Percentiles rank a stretch among this genome's conserved stretches.
These are phyloP conservation scores for Stenopsyche tienmushanensis DNA, from an alignment of 1,140 invertebrate species.

Conservation along the genomic window DNA sequence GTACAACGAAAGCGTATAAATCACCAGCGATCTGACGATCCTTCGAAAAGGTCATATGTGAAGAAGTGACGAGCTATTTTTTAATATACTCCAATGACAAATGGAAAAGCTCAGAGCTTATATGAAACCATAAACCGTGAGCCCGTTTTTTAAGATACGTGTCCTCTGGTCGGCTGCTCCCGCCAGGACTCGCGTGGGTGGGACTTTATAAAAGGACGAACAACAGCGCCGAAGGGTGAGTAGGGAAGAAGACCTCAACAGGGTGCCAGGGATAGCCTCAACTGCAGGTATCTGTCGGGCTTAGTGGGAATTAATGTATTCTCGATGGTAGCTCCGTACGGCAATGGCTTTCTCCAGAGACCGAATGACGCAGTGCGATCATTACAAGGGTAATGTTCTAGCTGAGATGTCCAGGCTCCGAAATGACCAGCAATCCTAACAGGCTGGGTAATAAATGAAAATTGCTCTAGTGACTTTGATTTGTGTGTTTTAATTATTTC, in stretches of 20 bases:
- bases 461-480: neutral
- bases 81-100: too few relatives aligned
- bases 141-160: too few relatives aligned
- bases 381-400: neutral
- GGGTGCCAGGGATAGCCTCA: constrained; percentile 12
- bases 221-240: neutral
- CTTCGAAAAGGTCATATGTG: too few relatives aligned
- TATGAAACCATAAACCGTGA: too few relatives aligned
- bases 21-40: too few relatives aligned
- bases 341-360: neutral
- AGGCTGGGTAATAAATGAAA: neutral
- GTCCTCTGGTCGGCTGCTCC: too few relatives aligned
- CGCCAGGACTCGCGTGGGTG: too few relatives aligned
- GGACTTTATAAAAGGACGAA: constrained; percentile 17
- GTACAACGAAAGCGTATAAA: too few relatives aligned
- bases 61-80: too few relatives aligned
- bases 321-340: neutral
- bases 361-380: neutral
- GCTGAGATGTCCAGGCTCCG: too few relatives aligned
- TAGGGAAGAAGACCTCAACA: constrained; percentile 1
- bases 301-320: constrained; percentile 24
- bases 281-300: constrained; percentile 23
- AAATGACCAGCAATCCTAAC: neutral
- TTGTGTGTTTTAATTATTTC: neutral
- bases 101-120: too few relatives aligned